phyloP scores from a whole-genome alignment of 2,113 vertebrate genomes.

The Phycodurus eques region DNA sequence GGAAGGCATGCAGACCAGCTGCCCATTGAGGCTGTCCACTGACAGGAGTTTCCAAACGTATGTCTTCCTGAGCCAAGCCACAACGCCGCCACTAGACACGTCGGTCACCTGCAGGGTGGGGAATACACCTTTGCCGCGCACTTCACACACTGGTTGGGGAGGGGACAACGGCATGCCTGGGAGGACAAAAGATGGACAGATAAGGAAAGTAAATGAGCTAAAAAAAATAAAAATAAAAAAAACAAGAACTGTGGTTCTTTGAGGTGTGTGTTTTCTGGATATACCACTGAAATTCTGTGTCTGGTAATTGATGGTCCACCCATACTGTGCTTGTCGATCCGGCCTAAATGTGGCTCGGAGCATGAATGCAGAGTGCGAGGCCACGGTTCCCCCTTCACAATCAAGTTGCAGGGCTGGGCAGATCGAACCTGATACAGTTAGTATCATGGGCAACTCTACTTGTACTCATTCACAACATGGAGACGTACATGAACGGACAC shows the following conservation, averaged over 20 bases:
- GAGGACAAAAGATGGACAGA: constrained; percentile 17
- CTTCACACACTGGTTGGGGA: constrained; percentile 67
- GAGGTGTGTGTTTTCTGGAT: background rate
- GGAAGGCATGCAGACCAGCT: constrained; percentile 71
- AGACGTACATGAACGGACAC: background rate
- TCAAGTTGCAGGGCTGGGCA: constrained; percentile 80
- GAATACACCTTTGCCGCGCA: constrained; percentile 74
- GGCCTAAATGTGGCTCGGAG: constrained; percentile 71
- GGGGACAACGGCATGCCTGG: constrained; percentile 20
- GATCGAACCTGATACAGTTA: background rate
- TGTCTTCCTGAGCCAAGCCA: constrained; percentile 71
- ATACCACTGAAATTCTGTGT: constrained; percentile 64
- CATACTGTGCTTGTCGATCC: constrained; percentile 65
- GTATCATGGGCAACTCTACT: background rate
- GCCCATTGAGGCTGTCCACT: constrained; percentile 80
- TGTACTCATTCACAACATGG: background rate
- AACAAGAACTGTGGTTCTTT: too few relatives aligned
- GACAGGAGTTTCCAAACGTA: constrained; percentile 85
- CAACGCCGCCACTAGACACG: constrained; percentile 68
- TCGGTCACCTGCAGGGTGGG: constrained; percentile 78
- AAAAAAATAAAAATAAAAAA: background rate
- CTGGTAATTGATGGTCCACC: constrained; percentile 81
- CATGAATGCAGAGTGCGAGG: constrained; percentile 72
- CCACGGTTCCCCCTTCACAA: constrained; percentile 68
- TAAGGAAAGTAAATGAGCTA: background rate